Evolutionary conservation across 2,888 invertebrate species (phyloP).

Genomic region (Sphecodes monilicornis): DNA sequence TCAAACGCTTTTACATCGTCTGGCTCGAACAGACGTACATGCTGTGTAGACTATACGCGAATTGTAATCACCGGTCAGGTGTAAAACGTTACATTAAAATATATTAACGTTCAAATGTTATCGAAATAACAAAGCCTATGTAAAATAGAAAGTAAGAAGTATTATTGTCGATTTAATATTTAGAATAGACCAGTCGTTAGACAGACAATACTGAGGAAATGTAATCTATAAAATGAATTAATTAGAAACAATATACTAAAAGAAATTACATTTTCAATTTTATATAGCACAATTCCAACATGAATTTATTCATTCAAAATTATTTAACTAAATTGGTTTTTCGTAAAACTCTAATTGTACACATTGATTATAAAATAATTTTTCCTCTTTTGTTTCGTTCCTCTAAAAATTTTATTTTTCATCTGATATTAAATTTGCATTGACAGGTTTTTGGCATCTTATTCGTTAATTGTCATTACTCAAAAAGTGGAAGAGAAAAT

Average conservation of each 20-base stretch:
- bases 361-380: neutral
- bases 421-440: neutral
- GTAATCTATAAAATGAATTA: neutral
- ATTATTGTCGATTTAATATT: constrained; percentile 45
- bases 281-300: neutral
- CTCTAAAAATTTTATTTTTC: neutral
- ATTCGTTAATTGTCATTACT: neutral
- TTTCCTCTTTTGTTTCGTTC: neutral
- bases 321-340: neutral
- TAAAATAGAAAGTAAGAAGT: constrained; percentile 18
- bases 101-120: constrained; percentile 47
- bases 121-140: constrained; percentile 17
- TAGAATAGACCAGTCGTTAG: constrained; percentile 29
- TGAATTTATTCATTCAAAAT: neutral
- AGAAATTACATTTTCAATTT: neutral
- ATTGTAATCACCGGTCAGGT: constrained; percentile 62
- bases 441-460: neutral
- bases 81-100: constrained; percentile 59
- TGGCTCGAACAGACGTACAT: constrained; percentile 64
- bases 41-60: constrained; percentile 81
- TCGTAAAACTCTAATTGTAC: too few relatives aligned
- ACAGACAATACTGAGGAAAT: constrained; percentile 3
- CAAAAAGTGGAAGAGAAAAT: neutral
- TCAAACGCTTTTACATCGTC: constrained; percentile 45
- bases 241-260: neutral